Evolutionary conservation across 2,888 invertebrate genomes (phyloP), one percentile per base, ranked within the genome.

Genomic region (Callyntrura guangdongensis): DNA sequence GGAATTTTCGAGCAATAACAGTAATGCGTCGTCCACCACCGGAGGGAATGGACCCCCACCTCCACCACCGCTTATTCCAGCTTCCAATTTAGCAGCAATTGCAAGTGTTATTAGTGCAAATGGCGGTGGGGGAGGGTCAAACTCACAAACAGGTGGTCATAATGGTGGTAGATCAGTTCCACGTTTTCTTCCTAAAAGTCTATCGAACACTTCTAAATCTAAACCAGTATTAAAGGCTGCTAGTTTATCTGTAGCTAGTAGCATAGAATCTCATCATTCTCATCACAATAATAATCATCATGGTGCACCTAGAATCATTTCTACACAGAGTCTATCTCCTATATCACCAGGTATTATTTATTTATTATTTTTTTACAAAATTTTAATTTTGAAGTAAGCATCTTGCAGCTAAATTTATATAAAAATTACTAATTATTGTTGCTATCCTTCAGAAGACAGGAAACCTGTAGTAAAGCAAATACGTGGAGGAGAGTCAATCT

Each of bases 161-260:
- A n/a, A n/a, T 11, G 53, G 56, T 36, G 74, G 53, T 17, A 27
- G 83, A 25, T n/a, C 61, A 47, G 64, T 61, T 36, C 20, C 92
- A 2, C 69, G 90, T 61, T 92, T 90, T 72, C 90, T 90, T 85
- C 90, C 90, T 0, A 90, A 90, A 84, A 85, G 84, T 36, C 49
- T 90, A 25, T 72, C 91, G 25, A 88, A 49, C 12, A 25, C 69
- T 25, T 49, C 61, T 12, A 90, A 90, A 74, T 12, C 82, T 67
- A 90, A 90, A 90, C 90, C 90, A 90, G 90, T 90, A 90, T 90
- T 90, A 90, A 67, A 85, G 61, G 74, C 72, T 36, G 81, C 85
- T 27, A 79, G 83, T 64, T 59, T 79, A 79, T 27, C 72, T 20
- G 47, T 88, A 25, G 36, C 47, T 27, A 47, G 82, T 53, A 67